A percentile compares a stretch with the other conserved stretches of the same genome.
phyloP scores from a whole-genome alignment of 2,113 vertebrate species.

The Rhizomys pruinosus region DNA sequence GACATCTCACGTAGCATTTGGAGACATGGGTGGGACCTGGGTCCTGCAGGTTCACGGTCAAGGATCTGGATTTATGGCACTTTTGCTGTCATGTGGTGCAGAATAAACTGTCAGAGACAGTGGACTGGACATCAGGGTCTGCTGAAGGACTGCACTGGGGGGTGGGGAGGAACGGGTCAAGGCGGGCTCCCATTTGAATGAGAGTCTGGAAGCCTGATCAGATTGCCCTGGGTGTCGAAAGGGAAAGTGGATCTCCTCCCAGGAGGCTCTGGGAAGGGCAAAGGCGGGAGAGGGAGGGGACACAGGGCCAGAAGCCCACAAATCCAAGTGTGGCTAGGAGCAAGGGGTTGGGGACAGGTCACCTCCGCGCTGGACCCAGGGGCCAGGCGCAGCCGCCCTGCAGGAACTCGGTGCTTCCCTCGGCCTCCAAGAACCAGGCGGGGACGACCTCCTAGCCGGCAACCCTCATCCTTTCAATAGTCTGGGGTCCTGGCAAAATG shows the following conservation, averaged over 20 bases:
- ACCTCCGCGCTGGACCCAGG: not conserved
- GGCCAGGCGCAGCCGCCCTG: too few species aligned
- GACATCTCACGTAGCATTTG: not conserved
- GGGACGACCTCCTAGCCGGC: not conserved
- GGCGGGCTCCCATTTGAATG: not conserved
- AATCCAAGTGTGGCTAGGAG: not conserved
- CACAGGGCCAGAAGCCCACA: not conserved
- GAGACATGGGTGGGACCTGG: not conserved
- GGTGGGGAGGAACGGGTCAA: not conserved
- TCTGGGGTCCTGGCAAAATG: not conserved
- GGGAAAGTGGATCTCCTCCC: not conserved
- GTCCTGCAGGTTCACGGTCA: not conserved
- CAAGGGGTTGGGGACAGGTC: too few species aligned
- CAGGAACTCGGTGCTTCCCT: not conserved
- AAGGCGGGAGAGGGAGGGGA: not conserved
- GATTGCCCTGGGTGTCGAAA: not conserved
- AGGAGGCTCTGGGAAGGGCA: not conserved
- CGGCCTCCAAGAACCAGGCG: not conserved
- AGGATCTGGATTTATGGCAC: not conserved
- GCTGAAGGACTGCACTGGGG: rapidly evolving
- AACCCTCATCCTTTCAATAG: not conserved
- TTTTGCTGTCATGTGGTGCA: too few species aligned
- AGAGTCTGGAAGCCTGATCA: not conserved
- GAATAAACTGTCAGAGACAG: too few species aligned
- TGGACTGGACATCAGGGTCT: too few species aligned